Conservation (phyloP, 2,113 vertebrate genomes). For the Progne subis region DNA sequence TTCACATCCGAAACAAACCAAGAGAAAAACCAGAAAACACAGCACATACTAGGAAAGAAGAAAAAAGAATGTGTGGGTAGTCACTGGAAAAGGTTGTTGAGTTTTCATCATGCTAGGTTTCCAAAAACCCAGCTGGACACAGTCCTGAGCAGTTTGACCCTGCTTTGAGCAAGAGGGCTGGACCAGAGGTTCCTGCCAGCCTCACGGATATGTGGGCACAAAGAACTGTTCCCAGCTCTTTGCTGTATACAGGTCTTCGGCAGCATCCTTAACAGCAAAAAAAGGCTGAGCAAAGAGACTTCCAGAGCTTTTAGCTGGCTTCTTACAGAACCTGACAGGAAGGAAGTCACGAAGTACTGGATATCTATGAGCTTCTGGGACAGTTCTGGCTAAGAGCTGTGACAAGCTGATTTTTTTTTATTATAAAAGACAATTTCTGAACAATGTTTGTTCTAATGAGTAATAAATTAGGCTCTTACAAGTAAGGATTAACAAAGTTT, state of each 20-base stretch:
- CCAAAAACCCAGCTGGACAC: not conserved
- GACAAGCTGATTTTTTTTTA: not conserved
- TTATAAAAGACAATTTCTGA: not conserved
- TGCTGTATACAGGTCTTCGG: not conserved
- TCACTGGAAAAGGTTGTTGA: not conserved
- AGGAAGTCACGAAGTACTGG: not conserved
- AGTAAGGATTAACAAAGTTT: not conserved
- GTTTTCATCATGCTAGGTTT: not conserved
- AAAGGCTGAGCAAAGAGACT: not conserved
- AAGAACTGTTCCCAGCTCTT: not conserved
- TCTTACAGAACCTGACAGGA: not conserved
- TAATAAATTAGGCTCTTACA: not conserved
- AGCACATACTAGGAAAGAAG: not conserved
- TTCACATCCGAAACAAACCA: conserved; percentile 35
- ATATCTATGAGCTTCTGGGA: not conserved
- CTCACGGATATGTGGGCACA: fast-evolving
- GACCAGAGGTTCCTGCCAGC: not conserved
- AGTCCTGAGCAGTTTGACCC: not conserved
- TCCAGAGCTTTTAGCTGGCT: not conserved
- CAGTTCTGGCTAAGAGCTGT: not conserved
- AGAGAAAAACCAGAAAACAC: conserved; percentile 22
- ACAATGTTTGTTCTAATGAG: not conserved
- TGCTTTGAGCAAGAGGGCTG: not conserved
- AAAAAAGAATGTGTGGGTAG: fast-evolving
- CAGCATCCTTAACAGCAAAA: not conserved